Base-by-base conservation (phyloP, 35 echinoderm and acorn worm genomes). In the Stichopus chloronotus region DNA sequence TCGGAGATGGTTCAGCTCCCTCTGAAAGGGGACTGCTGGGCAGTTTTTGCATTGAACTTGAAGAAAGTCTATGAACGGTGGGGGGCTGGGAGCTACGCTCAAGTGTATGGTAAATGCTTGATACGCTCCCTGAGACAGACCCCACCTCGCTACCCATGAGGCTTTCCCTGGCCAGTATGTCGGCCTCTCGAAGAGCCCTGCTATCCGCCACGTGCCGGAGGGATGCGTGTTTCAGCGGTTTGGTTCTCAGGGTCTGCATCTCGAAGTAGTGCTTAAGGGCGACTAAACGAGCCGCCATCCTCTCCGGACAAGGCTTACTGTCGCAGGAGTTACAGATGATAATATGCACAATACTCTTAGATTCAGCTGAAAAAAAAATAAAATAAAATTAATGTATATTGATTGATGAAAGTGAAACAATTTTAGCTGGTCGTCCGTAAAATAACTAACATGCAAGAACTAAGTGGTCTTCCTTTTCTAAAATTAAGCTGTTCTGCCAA, bases 131-230 rank as follows among this genome's bases (percentile, higher is more conserved):
- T 9, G 87, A 9, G 9, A 71, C 61, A n/a, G 87, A 89, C 71
- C 59, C 87, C 4, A 59, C 17, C 5, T 91, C 76, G 57, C 76
- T 91, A 57, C 72, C 72, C 19, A 78, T 24, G 21, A 91, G 71
- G 53, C 88, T 91, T 55, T 91, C 90, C 53, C 90, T 55, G 8
- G 90, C 90, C 11, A 91, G 90, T 43, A 91, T 78, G 16, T 91
- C 90, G 17, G 90, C 90, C 90, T 91, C 90, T 54, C 90, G 8
- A 0, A 91, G 53, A 56, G 90, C 90, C 16, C 76, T 74, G 56
- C 90, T 91, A n/a, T 91, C 89, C 23, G 89, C 89, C 7, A 91
- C 89, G 53, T 91, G 89, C 22, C 89, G 61, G 55, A 91, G 89
- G 11, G 89, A 91, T 57, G 89, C 89, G 57, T 91, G 89, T 53